Base-by-base conservation (phyloP, 2,113 vertebrate genomes). In the Lipophrys pholis region DNA sequence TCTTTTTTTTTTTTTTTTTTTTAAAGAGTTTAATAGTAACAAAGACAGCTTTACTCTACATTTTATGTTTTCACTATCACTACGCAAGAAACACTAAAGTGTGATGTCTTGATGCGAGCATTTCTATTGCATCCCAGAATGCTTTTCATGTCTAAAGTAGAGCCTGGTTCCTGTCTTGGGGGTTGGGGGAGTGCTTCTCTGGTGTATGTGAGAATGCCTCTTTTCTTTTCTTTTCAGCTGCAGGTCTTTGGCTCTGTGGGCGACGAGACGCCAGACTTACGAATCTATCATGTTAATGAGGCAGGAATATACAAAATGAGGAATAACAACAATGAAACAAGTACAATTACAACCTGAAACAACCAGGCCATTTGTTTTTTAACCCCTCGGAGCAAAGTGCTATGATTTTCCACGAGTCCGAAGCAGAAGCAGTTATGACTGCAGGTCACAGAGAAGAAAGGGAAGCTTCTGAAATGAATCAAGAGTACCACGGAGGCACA, bases 181-280 rank as follows among this genome's bases (percentile, higher is more conserved):
- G 88, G 86, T 83, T 81, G 80, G 87, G 85, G 77, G 59, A 83
- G 83, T 69, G 69, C 77, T 87, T 59, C 69, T 80, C 68, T 83
- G 82, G 82, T 86, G 56, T 84, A 83, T 82, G 81, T 71, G 73
- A 89, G 88, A 91, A 88, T 81, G 86, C 78, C 78, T 82, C 78
- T 87, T 90, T 90, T 90, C 84, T 82, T 81, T 80, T 84, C 89
- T 85, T 89, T 84, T 89, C 82, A 87, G 78, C 73, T 75, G 75
- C 79, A 78, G 76, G 76, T 89, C 89, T 83, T 78, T 71, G 80
- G 82, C 83, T 80, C 75, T 78, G 82, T 77, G 77, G 86, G 84
- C 53, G 71, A 88, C 45, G 56, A 78, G 73, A 89, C 64, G 53
- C 80, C 78, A 87, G 78, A 87, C 82, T 82, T 83, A 74, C 82